Percentiles rank a stretch among this genome's conserved stretches.
Evolutionary conservation across 92 coral and sea anemone species (phyloP).

Genomic region (Meandrina meandrites): DNA sequence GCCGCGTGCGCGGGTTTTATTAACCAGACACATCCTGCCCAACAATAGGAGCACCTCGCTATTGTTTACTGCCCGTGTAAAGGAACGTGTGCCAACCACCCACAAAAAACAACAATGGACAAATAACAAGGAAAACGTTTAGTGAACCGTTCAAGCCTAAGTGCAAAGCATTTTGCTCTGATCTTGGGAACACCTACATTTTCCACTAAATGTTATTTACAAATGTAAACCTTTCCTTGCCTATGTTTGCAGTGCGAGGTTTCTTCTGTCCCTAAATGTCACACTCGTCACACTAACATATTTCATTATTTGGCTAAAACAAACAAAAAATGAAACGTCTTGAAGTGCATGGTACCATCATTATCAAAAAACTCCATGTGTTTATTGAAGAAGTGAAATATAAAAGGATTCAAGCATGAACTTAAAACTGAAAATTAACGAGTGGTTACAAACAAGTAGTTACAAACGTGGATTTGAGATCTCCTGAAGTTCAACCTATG

Average conservation of each 20-base stretch:
- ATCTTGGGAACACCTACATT: not conserved
- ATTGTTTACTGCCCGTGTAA: conserved; percentile 25
- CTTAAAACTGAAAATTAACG: not conserved
- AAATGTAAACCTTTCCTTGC: not conserved
- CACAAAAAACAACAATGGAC: conserved; percentile 6
- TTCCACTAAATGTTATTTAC: not conserved
- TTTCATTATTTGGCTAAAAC: not conserved
- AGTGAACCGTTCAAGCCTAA: conserved; percentile 1
- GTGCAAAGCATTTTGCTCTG: not conserved
- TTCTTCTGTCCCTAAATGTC: not conserved
- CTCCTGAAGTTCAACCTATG: not conserved
- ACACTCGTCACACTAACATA: not conserved
- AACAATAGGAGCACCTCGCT: conserved; percentile 38
- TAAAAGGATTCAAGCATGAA: not conserved
- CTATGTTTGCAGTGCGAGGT: not conserved
- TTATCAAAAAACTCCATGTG: not conserved
- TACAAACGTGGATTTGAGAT: too few species aligned
- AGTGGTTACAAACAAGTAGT: not conserved
- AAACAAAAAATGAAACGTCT: not conserved
- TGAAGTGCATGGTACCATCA: conserved; percentile 18
- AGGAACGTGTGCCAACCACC: conserved; percentile 34
- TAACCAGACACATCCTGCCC: conserved; percentile 1
- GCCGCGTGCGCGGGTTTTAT: conserved; percentile 32
- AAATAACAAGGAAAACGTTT: not conserved
- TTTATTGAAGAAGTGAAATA: not conserved